Evolutionary conservation across 2,888 invertebrate species (phyloP), one percentile per base, ranked within the genome.

Genomic region (Marronus borbonicus): DNA sequence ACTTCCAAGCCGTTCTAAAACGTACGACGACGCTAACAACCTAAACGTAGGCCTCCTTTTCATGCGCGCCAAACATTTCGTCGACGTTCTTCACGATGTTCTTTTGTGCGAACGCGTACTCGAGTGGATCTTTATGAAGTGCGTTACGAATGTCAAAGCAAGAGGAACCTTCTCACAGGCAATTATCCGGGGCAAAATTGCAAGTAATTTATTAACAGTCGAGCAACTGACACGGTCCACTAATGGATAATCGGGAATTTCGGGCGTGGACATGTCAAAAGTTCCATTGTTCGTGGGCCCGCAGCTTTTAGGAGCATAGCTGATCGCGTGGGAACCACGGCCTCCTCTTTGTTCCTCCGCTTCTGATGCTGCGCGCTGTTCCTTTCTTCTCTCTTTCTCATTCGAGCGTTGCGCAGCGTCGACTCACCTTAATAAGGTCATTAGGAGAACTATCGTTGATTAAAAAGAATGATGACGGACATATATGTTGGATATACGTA

Each of bases 241-340:
- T 82, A 82, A 82, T 82, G 82, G 82, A 82, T 79, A 81, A 80
- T 80, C 80, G 78, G 81, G 81, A 80, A 81, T 80, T 81, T 83
- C 83, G 85, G 86, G 86, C 86, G 86, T 84, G 85, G 85, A 86
- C 81, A 85, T 85, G 86, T 86, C 86, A 86, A 86, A 85, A 86
- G 84, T 79, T 72, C 76, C 74, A 79, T 79, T 79, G 79, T 79
- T 79, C 79, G 79, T 36, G 44, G 76, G 72, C 39, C 72, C 74
- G 70, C 70, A 66, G 72, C 65, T 77, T 79, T 72, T 70, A 76
- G 72, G 39, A 76, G 76, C 72, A 49, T 24, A 49, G 62, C 14
- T 28, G 70, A 65, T 58, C 68, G 76, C 79, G 79, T 79, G 79
- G 74, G 79, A 79, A 68, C 76, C 76, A 64, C 68, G 68, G 24